Evolutionary conservation across 2,888 invertebrate species (phyloP).

Genomic region (Pseudoips prasinana): DNA sequence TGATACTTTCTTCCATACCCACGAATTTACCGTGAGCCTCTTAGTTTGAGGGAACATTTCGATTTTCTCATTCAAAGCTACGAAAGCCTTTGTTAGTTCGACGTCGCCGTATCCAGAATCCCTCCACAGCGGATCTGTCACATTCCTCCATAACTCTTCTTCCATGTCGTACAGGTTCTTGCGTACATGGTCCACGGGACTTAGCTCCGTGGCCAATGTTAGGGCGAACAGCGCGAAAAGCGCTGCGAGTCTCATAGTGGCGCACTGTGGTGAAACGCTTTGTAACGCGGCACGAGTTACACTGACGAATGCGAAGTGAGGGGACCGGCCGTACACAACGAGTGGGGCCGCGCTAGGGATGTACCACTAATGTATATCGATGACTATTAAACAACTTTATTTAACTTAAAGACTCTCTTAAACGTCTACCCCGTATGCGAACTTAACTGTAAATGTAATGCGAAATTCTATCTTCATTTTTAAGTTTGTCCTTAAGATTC

Average conservation of each 20-base stretch:
- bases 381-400: conserved; percentile 1
- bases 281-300: conserved; percentile 51
- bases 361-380: conserved; percentile 28
- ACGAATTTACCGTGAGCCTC: conserved; percentile 60
- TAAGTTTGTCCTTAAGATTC: conserved; percentile 15
- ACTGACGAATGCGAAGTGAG: conserved; percentile 55
- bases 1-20: conserved; percentile 85
- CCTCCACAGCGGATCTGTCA: conserved; percentile 63
- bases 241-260: conserved; percentile 60
- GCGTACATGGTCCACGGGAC: conserved; percentile 83
- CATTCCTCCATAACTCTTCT: conserved; percentile 70
- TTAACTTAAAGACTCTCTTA: neutral
- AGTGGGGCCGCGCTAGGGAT: conserved; percentile 57
- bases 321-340: conserved; percentile 48
- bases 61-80: conserved; percentile 77
- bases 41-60: conserved; percentile 54
- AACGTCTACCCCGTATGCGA: no score
- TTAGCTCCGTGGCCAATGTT: conserved; percentile 50
- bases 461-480: no score
- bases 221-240: conserved; percentile 53
- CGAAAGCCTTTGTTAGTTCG: conserved; percentile 81
- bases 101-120: conserved; percentile 73
- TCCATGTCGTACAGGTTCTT: conserved; percentile 82
- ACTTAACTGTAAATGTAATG: no score
- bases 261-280: conserved; percentile 39